These are phyloP conservation scores for Gastrophysa polygoni DNA, from an alignment of 2,888 invertebrate species.

Conservation along the genomic window DNA sequence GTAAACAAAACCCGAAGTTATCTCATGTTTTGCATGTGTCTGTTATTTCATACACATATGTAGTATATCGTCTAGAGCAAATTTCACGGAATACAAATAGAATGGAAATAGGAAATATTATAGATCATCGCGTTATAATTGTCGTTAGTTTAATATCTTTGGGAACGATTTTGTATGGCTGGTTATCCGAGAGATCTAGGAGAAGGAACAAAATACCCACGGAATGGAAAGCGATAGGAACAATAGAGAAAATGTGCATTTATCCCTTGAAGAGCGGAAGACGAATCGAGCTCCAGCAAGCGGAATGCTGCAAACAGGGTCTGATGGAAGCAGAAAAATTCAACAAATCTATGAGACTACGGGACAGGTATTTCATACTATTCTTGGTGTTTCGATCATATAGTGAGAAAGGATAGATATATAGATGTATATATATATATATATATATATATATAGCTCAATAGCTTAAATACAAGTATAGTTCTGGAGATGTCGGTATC, in stretches of 20 bases:
- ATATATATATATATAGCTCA: too few species aligned
- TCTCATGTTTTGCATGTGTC: too few species aligned
- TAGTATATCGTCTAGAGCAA: too few species aligned
- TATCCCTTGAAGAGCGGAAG: constrained; percentile 44
- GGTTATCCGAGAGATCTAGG: neutral
- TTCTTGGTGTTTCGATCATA: too few species aligned
- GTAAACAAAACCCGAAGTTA: too few species aligned
- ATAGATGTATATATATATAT: too few species aligned
- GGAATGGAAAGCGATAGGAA: constrained; percentile 41
- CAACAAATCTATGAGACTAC: constrained; percentile 27
- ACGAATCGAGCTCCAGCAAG: constrained; percentile 29
- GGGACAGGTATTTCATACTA: constrained; percentile 42
- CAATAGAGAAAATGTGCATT: constrained; percentile 34
- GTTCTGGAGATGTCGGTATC: too few species aligned
- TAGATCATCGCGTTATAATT: neutral
- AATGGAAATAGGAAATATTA: neutral
- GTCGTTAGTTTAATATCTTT: neutral
- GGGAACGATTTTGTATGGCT: neutral
- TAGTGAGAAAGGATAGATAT: too few species aligned
- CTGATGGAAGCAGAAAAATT: constrained; percentile 32
- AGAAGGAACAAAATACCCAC: neutral
- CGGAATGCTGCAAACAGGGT: constrained; percentile 36
- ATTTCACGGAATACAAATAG: too few species aligned
- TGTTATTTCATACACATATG: too few species aligned
- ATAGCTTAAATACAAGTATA: too few species aligned